Percentiles rank a stretch among this genome's conserved stretches.
Conservation (phyloP, 2,888 invertebrate genomes). For the Scaptomyza caliginosa region DNA sequence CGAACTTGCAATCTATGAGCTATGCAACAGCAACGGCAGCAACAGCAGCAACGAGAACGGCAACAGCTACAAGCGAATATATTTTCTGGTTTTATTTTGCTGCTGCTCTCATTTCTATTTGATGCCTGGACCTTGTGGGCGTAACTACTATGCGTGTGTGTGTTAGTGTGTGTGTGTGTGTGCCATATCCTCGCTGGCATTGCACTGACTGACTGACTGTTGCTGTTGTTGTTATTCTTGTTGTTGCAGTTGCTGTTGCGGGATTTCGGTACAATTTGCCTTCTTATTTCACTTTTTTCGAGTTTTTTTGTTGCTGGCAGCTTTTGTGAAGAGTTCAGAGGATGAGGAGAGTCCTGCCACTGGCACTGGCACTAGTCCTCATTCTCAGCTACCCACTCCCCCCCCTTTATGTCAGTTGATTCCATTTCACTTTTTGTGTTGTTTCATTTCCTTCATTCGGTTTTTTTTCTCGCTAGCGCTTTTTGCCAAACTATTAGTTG, state of each 20-base stretch:
- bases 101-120: slow-evolving; percentile 59
- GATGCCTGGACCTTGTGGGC: slow-evolving; percentile 74
- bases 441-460: slow-evolving; percentile 12
- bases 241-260: slow-evolving; percentile 52
- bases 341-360: slow-evolving; percentile 6
- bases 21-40: slow-evolving; percentile 44
- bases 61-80: slow-evolving; percentile 45
- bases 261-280: slow-evolving; percentile 75
- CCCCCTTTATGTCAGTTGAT: slow-evolving; percentile 74
- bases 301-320: slow-evolving; percentile 33
- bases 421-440: slow-evolving; percentile 74
- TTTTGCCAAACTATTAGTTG: slow-evolving; percentile 70
- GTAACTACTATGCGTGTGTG: slow-evolving; percentile 36
- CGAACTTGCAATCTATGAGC: slow-evolving; percentile 72
- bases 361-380: slow-evolving; percentile 4
- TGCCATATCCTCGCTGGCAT: slow-evolving; percentile 65
- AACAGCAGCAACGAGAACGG: slow-evolving; percentile 20
- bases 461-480: not conserved
- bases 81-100: slow-evolving; percentile 67
- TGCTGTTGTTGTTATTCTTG: slow-evolving; percentile 43
- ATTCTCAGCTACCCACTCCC: slow-evolving; percentile 46
- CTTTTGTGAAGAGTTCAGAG: slow-evolving; percentile 53
- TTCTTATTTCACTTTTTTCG: slow-evolving; percentile 57
- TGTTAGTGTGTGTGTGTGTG: slow-evolving; percentile 38
- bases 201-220: slow-evolving; percentile 65